Evolutionary conservation across 2,888 invertebrate genomes (phyloP).

Genomic region (Thelaira solivaga): DNA sequence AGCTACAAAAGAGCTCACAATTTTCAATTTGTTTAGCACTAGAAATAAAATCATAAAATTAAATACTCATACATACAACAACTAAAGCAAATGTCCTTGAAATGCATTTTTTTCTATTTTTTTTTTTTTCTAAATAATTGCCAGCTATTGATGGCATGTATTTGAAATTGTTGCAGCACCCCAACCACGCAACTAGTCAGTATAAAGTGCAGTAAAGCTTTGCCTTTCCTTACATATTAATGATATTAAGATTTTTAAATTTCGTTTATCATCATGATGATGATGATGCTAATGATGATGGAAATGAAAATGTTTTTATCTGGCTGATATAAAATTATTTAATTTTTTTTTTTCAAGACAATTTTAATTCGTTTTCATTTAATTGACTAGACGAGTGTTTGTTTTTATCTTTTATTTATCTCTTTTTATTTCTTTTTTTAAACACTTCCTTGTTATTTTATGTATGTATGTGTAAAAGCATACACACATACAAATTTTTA

Average conservation of each 20-base stretch:
- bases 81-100: slow-evolving; percentile 37
- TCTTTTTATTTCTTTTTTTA: slow-evolving; percentile 8
- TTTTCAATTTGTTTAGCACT: slow-evolving; percentile 16
- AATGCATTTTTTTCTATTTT: slow-evolving; percentile 15
- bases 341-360: slow-evolving; percentile 45
- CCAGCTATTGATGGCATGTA: slow-evolving; percentile 9
- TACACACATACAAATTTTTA: slow-evolving; percentile 19
- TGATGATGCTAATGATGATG: not conserved
- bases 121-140: not conserved
- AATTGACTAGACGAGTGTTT: slow-evolving; percentile 39
- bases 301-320: slow-evolving; percentile 40
- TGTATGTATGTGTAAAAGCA: not conserved
- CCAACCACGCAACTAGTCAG: not conserved
- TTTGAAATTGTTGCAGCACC: not conserved
- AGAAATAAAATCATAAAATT: not conserved
- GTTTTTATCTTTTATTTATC: not conserved
- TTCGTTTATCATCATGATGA: not conserved
- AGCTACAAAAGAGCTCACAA: not conserved
- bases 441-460: slow-evolving; percentile 54
- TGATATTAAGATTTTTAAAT: no score
- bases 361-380: slow-evolving; percentile 56
- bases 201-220: no score
- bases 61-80: not conserved
- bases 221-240: no score
- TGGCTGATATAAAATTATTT: slow-evolving; percentile 35